Evolutionary conservation across 1,140 invertebrate species (phyloP).

Genomic region (Holotrichia oblita): DNA sequence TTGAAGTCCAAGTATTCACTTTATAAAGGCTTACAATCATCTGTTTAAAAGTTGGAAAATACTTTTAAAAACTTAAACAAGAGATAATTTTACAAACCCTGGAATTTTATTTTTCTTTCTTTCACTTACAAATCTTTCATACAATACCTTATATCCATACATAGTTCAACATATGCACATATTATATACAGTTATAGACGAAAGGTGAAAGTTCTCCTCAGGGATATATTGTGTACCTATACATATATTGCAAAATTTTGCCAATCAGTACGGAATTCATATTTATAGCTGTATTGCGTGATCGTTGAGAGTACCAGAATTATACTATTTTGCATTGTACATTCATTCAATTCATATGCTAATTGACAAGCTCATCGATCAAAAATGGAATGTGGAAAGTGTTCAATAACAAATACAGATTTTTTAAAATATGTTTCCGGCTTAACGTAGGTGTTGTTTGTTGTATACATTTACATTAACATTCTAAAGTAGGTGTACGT

Average conservation of each 20-base stretch:
- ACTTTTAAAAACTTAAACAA: too few species aligned
- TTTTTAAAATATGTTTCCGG: slow-evolving; percentile 5
- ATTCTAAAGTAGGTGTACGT: too few species aligned
- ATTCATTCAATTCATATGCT: neutral
- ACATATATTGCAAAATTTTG: neutral
- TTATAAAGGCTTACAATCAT: too few species aligned
- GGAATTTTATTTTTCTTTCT: too few species aligned
- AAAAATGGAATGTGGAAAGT: slow-evolving; percentile 9
- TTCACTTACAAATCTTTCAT: too few species aligned
- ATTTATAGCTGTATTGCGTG: neutral
- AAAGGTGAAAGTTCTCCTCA: neutral
- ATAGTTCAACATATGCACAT: too few species aligned
- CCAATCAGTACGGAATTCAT: neutral
- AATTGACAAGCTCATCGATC: slow-evolving; percentile 16
- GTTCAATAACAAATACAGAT: slow-evolving; percentile 17
- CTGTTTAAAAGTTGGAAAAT: too few species aligned
- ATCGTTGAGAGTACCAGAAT: neutral
- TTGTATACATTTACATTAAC: neutral
- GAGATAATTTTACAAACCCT: too few species aligned
- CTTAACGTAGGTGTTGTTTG: neutral
- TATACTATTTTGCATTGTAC: neutral
- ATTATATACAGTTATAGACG: neutral
- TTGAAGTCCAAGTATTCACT: too few species aligned
- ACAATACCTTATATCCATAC: too few species aligned
- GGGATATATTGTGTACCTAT: neutral